Evolutionary conservation across 2,888 invertebrate species (phyloP), one percentile per base, ranked within the genome.

Genomic region (Parnassius mnemosyne): DNA sequence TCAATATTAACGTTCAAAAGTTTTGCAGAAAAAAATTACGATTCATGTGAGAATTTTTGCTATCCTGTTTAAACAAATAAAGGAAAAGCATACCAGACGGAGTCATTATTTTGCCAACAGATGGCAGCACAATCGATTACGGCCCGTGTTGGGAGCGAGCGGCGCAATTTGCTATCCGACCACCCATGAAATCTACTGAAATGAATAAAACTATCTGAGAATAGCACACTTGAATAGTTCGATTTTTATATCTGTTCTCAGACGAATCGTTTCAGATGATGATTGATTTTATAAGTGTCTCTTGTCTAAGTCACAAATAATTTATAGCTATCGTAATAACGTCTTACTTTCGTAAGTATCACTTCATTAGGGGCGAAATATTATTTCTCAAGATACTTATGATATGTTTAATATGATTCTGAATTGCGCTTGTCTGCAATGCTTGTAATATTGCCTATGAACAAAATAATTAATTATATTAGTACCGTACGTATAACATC

Each of bases 61-160:
- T 81, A 77, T 81, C 79, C 83, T 68, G 58, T 53, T 20, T 66
- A 62, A 65, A 70, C 71, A 77, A 79, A 80, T 78, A 84, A 81
- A 81, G 78, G 81, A 77, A 75, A 70, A 78, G 81, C 84, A 86
- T 84, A 84, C 86, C 87, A 86, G 87, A 84, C 86, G 80, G 79
- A 84, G 86, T 87, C 87, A 87, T 87, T 88, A 87, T 87, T 87
- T 87, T 84, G 80, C 87, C 87, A 89, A 86, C 87, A 88, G 89
- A 89, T 89, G 89, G 89, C 87, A 84, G 88, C 83, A 83, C 87
- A 88, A 88, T 89, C 88, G 86, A 88, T 88, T 85, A 83, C 83
- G 78, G 69, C 73, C 77, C 80, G 82, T 77, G 76, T 72, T 77
- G 77, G 75, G 75, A 84, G 81, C 81, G 83, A 83, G 76, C 82